Evolutionary conservation across 92 coral and sea anemone genomes (phyloP), one percentile per base, ranked within the genome.

Genomic region (Epizoanthus scotinus): DNA sequence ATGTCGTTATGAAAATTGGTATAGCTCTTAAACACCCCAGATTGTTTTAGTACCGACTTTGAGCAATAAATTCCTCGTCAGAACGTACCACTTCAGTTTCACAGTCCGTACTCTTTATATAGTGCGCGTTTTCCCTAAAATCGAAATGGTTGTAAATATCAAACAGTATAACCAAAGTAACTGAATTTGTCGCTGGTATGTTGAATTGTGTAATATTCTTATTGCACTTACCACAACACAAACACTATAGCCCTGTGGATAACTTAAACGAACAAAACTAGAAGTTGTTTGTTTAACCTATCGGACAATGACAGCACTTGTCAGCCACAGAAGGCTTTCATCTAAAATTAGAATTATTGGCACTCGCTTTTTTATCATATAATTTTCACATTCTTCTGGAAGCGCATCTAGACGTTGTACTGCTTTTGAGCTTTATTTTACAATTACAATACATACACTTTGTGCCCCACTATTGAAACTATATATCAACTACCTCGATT

Each of bases 171-270:
- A 47, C 52, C 12, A 47, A 47, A 47, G 50, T 44, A 10, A 44
- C 12, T 47, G 17, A 47, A 47, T 47, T 47, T 47, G 52, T 47
- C 52, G 13, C 52, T 60, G 34, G 27, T 58, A n/a, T 59, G 59
- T 75, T 34, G 4, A 34, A 58, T 58, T 75, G 67, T 75, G 68
- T 75, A 75, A 75, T 55, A 74, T 75, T 58, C 67, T 68, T 58
- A 68, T 56, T 24, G 17, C 81, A 75, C 34, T 75, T 58, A 13
- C 26, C 25, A 42, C 6, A 75, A 38, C 81, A 52, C 4, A 27
- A n/a, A 53, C 52, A 36, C 25, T 6, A 67, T 57, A 40, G 55
- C 54, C 67, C 81, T n/a, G 24, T 49, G 22, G 54, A 59, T 31
- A 75, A 75, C 34, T 60, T 47, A 21, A 75, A 38, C 14, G 54